phyloP scores from a whole-genome alignment of 1,140 invertebrate species.

The Drosophila pallidifrons region DNA sequence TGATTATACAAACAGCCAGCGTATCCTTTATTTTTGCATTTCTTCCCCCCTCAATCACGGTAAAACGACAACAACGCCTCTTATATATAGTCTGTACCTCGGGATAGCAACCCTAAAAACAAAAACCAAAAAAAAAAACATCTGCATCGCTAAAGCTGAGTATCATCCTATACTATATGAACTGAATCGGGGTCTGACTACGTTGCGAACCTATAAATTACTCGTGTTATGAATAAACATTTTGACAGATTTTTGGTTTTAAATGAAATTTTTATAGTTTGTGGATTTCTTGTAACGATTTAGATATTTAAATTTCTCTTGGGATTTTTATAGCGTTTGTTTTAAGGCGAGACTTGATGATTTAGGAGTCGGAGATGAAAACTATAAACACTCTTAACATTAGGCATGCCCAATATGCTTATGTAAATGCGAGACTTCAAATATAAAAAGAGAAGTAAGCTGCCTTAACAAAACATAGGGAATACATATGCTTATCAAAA shows the following conservation, averaged over 20 bases:
- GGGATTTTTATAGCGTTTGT: slow-evolving; percentile 38
- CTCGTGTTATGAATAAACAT: slow-evolving; percentile 50
- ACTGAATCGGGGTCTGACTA: slow-evolving; percentile 15
- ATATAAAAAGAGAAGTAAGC: background rate
- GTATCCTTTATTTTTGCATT: slow-evolving; percentile 60
- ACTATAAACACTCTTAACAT: slow-evolving; percentile 27
- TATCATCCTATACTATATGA: background rate
- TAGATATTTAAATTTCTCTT: slow-evolving; percentile 59
- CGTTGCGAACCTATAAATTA: slow-evolving; percentile 44
- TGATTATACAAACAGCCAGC: slow-evolving; percentile 63
- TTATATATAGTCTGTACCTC: background rate
- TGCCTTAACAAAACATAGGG: too few species aligned
- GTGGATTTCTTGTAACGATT: slow-evolving; percentile 34
- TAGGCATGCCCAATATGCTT: slow-evolving; percentile 22
- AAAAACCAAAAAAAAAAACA: slow-evolving; percentile 1
- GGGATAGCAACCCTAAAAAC: slow-evolving; percentile 25
- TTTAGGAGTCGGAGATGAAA: slow-evolving; percentile 23
- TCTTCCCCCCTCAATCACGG: background rate
- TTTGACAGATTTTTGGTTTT: slow-evolving; percentile 47
- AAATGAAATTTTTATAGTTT: slow-evolving; percentile 38
- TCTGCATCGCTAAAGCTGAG: slow-evolving; percentile 2
- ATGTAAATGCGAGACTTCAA: background rate
- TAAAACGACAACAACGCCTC: slow-evolving; percentile 26
- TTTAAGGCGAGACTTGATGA: slow-evolving; percentile 40
- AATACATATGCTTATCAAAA: too few species aligned